Conservation (phyloP, 2,113 vertebrate species). For the Calidris pygmaea region DNA sequence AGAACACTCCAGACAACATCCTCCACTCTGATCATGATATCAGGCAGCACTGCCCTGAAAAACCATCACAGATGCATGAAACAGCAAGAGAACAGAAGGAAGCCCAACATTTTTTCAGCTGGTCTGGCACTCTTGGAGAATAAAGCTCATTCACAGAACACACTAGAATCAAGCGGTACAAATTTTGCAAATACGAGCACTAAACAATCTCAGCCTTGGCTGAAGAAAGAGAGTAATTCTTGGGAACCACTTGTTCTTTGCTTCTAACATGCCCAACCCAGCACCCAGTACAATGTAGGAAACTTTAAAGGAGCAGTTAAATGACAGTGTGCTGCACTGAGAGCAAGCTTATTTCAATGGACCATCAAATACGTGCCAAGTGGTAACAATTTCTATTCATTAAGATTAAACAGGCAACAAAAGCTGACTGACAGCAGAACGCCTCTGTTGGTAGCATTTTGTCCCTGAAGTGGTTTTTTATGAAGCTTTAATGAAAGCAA, state of each 20-base stretch:
- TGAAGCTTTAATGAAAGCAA: background rate
- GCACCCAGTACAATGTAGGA: background rate
- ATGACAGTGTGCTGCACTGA: background rate
- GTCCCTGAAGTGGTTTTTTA: background rate
- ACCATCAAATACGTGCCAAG: background rate
- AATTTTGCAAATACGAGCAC: background rate
- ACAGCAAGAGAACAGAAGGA: background rate
- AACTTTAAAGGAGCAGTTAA: background rate
- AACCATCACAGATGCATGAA: background rate
- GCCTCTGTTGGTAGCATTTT: background rate
- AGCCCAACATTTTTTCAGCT: background rate
- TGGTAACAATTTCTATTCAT: background rate
- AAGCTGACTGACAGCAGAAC: background rate
- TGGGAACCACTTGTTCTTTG: background rate
- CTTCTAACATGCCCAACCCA: background rate
- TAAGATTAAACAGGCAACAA: background rate
- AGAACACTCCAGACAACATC: background rate
- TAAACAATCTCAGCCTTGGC: background rate
- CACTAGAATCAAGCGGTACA: background rate
- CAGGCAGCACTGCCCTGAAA: background rate
- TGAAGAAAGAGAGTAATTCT: background rate
- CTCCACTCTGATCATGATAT: background rate
- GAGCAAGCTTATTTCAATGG: background rate
- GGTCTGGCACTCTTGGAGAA: background rate
- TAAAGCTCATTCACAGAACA: background rate